Base-by-base conservation (phyloP, 2,113 vertebrate species). In the Centropristis striata region DNA sequence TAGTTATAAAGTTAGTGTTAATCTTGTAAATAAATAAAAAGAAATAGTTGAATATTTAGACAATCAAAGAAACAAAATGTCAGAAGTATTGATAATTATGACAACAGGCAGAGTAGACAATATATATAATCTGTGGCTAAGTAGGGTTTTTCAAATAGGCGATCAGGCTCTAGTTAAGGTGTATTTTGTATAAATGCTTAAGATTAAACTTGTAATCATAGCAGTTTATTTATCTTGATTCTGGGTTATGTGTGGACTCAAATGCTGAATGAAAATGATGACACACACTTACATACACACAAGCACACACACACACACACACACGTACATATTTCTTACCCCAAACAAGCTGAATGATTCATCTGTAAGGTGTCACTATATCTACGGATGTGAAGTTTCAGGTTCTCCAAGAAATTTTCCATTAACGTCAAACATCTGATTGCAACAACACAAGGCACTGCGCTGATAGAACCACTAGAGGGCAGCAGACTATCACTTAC, bases 401-500 rank as follows among this genome's bases (percentile, higher is more conserved):
- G 21, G 46, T 54, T 73, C 4, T 28, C 0, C 8, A 21, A 11
- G 11, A 51, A n/a, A 5, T 18, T 66, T n/a, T 68, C 59, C 71
- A 46, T 0, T n/a, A 0, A 14, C 3, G 4, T 21, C 21, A 12
- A 49, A 39, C 20, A 39, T 3, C 3, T 2, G 2, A 44, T 11
- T 42, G 13, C 25, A 46, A 14, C 51, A 36, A 16, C 12, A 64
- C 16, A 16, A 2, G 4, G 65, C 39, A 75, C 60, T 21, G 39
- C 12, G 32, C 9, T 6, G 0, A 5, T 14, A 14, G 2, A 4
- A 41, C 81, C 92, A 82, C 86, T 78, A 92, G 93, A 86, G 90
- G 84, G 89, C 86, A 78, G 90, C 83, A 89, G n/a, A 64, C 50
- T 67, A 71, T 61, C 70, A 81, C 13, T 47, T 47, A 72, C 47